These are phyloP conservation scores for Ceratitis capitata DNA, from an alignment of 1,140 invertebrate genomes.

Conservation along the genomic window DNA sequence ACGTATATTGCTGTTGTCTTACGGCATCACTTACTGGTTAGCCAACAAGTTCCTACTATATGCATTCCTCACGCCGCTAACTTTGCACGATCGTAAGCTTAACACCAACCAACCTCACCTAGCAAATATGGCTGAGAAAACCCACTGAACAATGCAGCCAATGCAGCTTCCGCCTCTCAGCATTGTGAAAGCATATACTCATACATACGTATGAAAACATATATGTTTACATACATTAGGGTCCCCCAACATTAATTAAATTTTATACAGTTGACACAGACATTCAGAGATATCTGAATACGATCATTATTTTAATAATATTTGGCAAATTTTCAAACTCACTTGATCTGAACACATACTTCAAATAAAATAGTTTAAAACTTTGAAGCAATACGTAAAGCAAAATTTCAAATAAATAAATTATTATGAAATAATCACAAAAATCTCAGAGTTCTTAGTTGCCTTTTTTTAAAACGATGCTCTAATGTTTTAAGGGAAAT, in stretches of 20 bases:
- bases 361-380: too few relatives aligned
- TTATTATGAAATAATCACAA: too few relatives aligned
- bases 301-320: too few relatives aligned
- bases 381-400: too few relatives aligned
- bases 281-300: too few relatives aligned
- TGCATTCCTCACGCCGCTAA: neutral
- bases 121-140: neutral
- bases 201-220: neutral
- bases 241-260: neutral
- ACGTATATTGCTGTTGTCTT: neutral
- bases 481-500: too few relatives aligned
- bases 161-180: conserved; percentile 3
- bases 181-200: neutral
- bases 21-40: neutral
- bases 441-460: too few relatives aligned
- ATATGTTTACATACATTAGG: neutral
- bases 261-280: too few relatives aligned
- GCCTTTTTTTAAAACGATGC: too few relatives aligned
- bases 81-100: neutral
- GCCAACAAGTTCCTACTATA: conserved; percentile 29
- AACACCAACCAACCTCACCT: neutral
- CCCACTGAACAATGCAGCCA: neutral
- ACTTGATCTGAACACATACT: too few relatives aligned
- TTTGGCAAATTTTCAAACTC: too few relatives aligned
- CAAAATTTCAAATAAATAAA: too few relatives aligned